Evolutionary conservation across 2,797 vertebrate species (phyloP), one percentile per base, ranked within the genome.

Genomic region (Pangasius djambal): DNA sequence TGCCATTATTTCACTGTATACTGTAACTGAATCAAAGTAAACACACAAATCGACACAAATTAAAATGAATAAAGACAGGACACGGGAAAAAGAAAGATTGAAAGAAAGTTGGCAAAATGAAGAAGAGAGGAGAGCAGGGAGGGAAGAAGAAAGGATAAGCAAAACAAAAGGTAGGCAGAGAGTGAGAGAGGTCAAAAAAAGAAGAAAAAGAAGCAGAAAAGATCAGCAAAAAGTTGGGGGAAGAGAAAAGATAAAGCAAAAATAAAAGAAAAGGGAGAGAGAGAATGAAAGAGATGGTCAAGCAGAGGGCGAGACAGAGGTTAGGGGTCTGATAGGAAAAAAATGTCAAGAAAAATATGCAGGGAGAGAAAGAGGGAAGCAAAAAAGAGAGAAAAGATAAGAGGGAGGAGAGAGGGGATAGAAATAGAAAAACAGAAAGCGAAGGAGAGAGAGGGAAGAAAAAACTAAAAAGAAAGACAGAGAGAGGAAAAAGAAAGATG

Each of bases 241-340:
- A 48, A 12, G 16, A 12, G 2, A 12, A 75, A 22, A 3, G 1
- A 48, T 44, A 12, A 75, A 75, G 10, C 8, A 75, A 1, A 25
- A 48, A 77, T 67, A 95, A 85, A 16, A 91, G 91, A 81, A 95
- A 89, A 86, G 93, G 92, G 88, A 92, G 63, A 93, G 88, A 92
- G 63, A 65, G 28, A n/a, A 63, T 63, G 61, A 63, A 28, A 63
- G 61, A 28, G 25, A 9, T 63, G 25, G 61, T 63, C 61, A 8
- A 63, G 61, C 6, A 63, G 9, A 63, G 61, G 8, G 87, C 12
- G 94, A 91, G 25, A 20, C 63, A 88, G 82, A 84, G 78, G n/a
- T 94, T 93, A 91, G 92, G 93, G 86, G 8, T 90, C 92, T 59
- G 83, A 81, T 4, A 52, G 9, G 91, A 48, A 13, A 90, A 48